phyloP scores from a whole-genome alignment of 2,797 vertebrate species.

The Mallotus villosus region DNA sequence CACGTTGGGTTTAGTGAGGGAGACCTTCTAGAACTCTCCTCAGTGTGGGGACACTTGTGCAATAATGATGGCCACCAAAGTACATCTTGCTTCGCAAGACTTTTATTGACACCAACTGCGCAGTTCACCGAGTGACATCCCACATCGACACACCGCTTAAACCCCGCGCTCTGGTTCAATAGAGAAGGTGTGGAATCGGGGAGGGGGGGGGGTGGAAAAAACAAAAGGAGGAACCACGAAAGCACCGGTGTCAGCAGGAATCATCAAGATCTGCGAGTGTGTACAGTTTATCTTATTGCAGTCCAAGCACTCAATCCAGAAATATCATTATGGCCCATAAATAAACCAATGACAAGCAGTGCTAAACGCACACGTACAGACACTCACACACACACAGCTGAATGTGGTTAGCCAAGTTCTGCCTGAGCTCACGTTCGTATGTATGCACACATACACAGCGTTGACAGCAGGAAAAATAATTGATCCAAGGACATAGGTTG shows the following conservation, averaged over 20 bases:
- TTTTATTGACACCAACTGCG: too few relatives aligned
- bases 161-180: too few relatives aligned
- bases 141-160: too few relatives aligned
- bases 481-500: constrained; percentile 41
- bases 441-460: neutral
- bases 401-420: constrained; percentile 62
- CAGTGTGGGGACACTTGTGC: too few relatives aligned
- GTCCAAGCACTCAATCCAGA: constrained; percentile 60
- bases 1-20: too few relatives aligned
- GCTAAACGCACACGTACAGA: constrained; percentile 40
- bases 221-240: constrained; percentile 52
- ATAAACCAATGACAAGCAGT: constrained; percentile 65
- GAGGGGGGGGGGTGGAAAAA: neutral
- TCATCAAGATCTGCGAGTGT: constrained; percentile 45
- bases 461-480: constrained; percentile 44
- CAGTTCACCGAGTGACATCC: too few relatives aligned
- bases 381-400: constrained; percentile 47
- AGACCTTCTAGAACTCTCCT: too few relatives aligned
- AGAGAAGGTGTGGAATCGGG: neutral
- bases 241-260: constrained; percentile 58
- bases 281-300: constrained; percentile 54
- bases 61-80: too few relatives aligned
- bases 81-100: too few relatives aligned
- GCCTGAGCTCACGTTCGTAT: constrained; percentile 47
- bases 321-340: constrained; percentile 68